phyloP scores from a whole-genome alignment of 2,888 invertebrate species.

The Hybos culiciformis region DNA sequence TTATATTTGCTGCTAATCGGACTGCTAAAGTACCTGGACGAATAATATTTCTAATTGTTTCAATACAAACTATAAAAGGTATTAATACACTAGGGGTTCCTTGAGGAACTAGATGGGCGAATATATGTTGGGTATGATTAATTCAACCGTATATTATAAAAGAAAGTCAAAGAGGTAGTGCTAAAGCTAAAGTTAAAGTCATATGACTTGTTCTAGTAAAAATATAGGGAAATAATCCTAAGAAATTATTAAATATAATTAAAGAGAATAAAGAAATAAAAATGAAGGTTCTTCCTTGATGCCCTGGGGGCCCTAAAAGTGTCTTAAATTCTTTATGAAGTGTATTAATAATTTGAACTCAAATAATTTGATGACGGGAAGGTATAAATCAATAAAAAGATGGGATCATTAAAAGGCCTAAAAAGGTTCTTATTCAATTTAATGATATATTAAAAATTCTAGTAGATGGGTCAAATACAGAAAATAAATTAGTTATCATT shows the following conservation, averaged over 20 bases:
- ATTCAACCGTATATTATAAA: conserved; percentile 53
- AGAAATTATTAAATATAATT: conserved; percentile 52
- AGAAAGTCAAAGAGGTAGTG: conserved; percentile 48
- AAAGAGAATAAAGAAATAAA: conserved; percentile 45
- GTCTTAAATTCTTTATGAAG: conserved; percentile 46
- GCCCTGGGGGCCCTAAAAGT: conserved; percentile 36
- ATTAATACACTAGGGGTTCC: conserved; percentile 49
- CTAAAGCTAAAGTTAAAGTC: conserved; percentile 43
- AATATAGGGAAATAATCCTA: conserved; percentile 57
- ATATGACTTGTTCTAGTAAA: conserved; percentile 55
- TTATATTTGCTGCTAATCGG: conserved; percentile 63
- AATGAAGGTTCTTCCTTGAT: conserved; percentile 40
- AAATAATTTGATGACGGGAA: conserved; percentile 38
- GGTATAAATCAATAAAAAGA: conserved; percentile 42
- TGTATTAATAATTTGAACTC: conserved; percentile 37
- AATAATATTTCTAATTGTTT: conserved; percentile 59
- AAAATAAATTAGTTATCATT: conserved; percentile 56
- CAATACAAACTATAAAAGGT: conserved; percentile 61
- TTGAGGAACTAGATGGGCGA: conserved; percentile 53
- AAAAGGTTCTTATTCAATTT: conserved; percentile 46
- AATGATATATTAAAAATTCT: conserved; percentile 39
- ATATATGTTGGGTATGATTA: conserved; percentile 48
- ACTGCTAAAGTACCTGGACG: conserved; percentile 55
- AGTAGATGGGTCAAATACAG: conserved; percentile 49
- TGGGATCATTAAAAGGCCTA: conserved; percentile 39